These are phyloP conservation scores for Grus americana DNA, from an alignment of 2,113 vertebrate genomes.

Conservation along the genomic window DNA sequence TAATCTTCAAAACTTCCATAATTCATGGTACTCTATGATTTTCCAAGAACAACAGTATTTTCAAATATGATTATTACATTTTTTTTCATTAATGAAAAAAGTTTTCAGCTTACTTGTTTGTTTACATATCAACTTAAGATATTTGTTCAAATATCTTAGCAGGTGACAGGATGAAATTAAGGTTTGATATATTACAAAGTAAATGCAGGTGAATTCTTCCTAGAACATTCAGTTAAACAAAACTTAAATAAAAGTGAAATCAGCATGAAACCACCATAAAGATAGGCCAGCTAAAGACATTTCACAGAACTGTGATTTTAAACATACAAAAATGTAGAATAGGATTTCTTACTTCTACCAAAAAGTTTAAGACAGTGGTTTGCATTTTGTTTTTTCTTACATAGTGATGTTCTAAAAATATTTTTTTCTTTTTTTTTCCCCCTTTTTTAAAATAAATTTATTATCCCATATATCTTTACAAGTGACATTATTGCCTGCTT, in stretches of 20 bases:
- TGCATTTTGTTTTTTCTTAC: neutral
- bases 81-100: neutral
- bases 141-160: neutral
- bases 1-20: neutral
- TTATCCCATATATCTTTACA: neutral
- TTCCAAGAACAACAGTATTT: neutral
- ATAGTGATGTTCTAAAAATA: neutral
- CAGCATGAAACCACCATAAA: neutral
- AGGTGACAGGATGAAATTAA: neutral
- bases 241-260: neutral
- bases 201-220: neutral
- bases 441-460: neutral
- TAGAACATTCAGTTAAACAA: neutral
- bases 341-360: neutral
- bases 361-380: neutral
- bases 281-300: neutral
- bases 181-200: neutral
- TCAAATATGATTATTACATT: neutral
- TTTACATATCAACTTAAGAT: neutral
- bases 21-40: neutral
- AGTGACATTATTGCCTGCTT: neutral
- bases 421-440: neutral
- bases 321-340: neutral
- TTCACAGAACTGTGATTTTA: neutral
- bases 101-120: neutral